phyloP scores from a whole-genome alignment of 1,140 invertebrate species.

The Drosophila orosa region DNA sequence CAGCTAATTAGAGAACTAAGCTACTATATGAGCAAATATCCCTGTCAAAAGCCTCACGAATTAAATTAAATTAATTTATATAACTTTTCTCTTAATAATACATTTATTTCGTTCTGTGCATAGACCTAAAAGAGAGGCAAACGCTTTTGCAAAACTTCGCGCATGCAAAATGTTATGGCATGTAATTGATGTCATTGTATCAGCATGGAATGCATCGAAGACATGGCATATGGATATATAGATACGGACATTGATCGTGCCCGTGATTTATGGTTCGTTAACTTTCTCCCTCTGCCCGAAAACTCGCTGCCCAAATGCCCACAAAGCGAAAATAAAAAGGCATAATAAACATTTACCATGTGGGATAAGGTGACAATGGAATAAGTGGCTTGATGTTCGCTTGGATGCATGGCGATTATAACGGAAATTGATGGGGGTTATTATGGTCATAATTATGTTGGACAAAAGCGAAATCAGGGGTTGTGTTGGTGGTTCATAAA shows the following conservation, averaged over 20 bases:
- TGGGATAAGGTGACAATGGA: constrained; percentile 59
- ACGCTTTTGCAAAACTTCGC: constrained; percentile 38
- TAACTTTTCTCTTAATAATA: background rate
- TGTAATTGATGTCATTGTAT: constrained; percentile 70
- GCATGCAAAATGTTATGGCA: constrained; percentile 68
- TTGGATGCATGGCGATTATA: constrained; percentile 47
- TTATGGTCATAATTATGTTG: constrained; percentile 59
- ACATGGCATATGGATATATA: constrained; percentile 56
- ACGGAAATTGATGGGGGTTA: constrained; percentile 62
- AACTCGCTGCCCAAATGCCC: background rate
- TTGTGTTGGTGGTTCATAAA: constrained; percentile 18
- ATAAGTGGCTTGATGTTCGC: constrained; percentile 50
- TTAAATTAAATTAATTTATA: too few relatives aligned
- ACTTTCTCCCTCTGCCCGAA: constrained; percentile 21
- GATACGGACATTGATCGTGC: constrained; percentile 62
- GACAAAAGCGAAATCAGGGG: constrained; percentile 21
- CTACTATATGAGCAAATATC: too few relatives aligned
- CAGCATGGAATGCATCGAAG: constrained; percentile 46
- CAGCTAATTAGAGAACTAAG: too few relatives aligned
- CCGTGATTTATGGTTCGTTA: constrained; percentile 66
- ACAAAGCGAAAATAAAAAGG: constrained; percentile 27
- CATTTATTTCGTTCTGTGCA: background rate
- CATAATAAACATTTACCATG: constrained; percentile 45
- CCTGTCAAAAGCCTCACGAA: too few relatives aligned
- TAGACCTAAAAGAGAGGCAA: background rate